Evolutionary conservation across 2,113 vertebrate genomes (phyloP).

Genomic region (Heterotis niloticus): DNA sequence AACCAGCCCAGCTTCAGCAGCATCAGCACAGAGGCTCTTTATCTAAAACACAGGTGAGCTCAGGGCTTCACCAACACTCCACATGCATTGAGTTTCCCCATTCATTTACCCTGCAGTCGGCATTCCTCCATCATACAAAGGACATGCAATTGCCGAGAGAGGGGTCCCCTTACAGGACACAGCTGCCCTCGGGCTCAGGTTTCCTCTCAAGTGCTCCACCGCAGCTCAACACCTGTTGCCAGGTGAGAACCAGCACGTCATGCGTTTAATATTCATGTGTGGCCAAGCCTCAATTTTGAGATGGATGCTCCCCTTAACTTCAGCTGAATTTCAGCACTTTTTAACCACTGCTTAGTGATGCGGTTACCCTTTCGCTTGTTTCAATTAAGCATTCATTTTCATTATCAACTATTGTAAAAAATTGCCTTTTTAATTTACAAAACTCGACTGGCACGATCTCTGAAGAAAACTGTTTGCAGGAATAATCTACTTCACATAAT

Average conservation of each 20-base stretch:
- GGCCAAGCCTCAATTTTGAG: slow-evolving; percentile 33
- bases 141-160: not conserved
- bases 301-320: slow-evolving; percentile 26
- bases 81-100: not conserved
- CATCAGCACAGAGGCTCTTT: too few species aligned
- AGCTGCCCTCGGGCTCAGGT: slow-evolving; percentile 44
- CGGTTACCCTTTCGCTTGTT: not conserved
- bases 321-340: slow-evolving; percentile 26
- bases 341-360: not conserved
- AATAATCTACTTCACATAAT: not conserved
- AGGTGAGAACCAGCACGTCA: slow-evolving; percentile 50
- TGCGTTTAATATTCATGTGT: slow-evolving; percentile 59
- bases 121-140: not conserved
- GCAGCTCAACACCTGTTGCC: slow-evolving; percentile 58
- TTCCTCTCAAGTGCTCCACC: slow-evolving; percentile 46
- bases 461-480: not conserved
- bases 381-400: not conserved
- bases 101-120: not conserved
- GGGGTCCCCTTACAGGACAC: slow-evolving; percentile 19
- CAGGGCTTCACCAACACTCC: not conserved
- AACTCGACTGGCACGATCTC: not conserved
- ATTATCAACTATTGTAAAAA: not conserved
- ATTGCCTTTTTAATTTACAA: not conserved
- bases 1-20: too few species aligned
- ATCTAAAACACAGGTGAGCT: not conserved